Percentiles rank a stretch among this genome's conserved stretches.
phyloP scores from a whole-genome alignment of 2,888 invertebrate species.

The Physocephala rufipes region DNA sequence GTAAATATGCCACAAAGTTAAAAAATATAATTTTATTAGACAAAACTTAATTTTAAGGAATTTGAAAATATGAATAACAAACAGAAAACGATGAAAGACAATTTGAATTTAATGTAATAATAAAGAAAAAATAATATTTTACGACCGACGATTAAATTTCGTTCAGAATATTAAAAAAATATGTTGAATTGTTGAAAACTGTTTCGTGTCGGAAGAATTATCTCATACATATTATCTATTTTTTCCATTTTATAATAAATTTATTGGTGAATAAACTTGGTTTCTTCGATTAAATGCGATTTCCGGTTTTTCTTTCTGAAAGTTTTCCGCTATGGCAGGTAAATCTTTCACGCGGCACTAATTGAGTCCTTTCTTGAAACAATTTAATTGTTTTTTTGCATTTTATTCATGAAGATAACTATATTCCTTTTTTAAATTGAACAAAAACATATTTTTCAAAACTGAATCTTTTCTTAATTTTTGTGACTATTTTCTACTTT shows the following conservation, averaged over 20 bases:
- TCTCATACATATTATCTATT: too few species aligned
- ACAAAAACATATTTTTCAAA: not conserved
- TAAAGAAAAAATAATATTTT: not conserved
- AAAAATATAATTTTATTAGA: not conserved
- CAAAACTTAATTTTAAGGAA: not conserved
- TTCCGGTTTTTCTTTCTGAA: too few species aligned
- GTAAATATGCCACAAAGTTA: not conserved
- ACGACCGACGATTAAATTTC: not conserved
- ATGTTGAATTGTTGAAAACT: not conserved
- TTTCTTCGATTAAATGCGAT: too few species aligned
- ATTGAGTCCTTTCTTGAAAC: too few species aligned
- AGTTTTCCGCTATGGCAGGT: too few species aligned
- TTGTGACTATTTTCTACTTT: slow-evolving; percentile 18
- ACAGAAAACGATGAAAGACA: not conserved
- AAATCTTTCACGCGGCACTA: too few species aligned
- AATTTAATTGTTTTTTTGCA: not conserved
- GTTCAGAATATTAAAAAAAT: not conserved
- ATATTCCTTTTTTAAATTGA: not conserved
- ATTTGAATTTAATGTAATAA: not conserved
- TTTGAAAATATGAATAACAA: not conserved
- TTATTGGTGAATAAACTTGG: too few species aligned
- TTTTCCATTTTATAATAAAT: too few species aligned
- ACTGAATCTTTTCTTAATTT: not conserved
- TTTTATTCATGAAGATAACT: not conserved
- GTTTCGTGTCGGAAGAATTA: too few species aligned